phyloP scores from a whole-genome alignment of 23 tunicate species.

The Ciona savignyi region DNA sequence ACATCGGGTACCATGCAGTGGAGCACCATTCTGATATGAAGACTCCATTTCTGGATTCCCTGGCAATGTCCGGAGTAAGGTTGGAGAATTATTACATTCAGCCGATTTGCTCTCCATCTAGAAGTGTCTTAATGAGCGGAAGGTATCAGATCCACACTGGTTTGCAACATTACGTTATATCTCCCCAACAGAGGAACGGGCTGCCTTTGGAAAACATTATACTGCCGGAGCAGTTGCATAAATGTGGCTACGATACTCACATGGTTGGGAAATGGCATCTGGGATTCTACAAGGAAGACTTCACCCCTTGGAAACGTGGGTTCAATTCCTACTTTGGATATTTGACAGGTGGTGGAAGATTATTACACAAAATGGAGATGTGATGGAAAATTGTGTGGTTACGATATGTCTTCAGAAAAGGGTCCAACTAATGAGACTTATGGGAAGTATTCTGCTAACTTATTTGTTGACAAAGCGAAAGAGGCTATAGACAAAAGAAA shows the following conservation, averaged over 20 bases:
- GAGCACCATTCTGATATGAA: conserved; percentile 49
- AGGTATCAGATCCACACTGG: conserved; percentile 97
- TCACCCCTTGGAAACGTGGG: conserved; percentile 72
- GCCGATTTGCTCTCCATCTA: conserved; percentile 85
- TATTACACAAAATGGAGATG: conserved; percentile 59
- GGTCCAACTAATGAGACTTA: conserved; percentile 71
- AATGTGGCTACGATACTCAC: conserved; percentile 77
- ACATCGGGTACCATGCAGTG: conserved; percentile 76
- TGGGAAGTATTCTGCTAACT: conserved; percentile 68
- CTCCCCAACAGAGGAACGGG: conserved; percentile 55
- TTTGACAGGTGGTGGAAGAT: conserved; percentile 70
- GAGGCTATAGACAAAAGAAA: conserved; percentile 40
- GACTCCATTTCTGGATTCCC: conserved; percentile 67
- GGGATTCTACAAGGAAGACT: conserved; percentile 59
- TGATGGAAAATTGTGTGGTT: conserved; percentile 45
- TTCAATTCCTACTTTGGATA: conserved; percentile 73
- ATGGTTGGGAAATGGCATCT: conserved; percentile 93
- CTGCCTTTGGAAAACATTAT: conserved; percentile 59
- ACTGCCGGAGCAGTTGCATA: conserved; percentile 58
- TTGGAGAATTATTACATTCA: conserved; percentile 88
- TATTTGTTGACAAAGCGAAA: conserved; percentile 41
- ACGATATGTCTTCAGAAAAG: conserved; percentile 42
- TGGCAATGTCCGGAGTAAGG: conserved; percentile 50
- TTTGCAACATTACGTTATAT: conserved; percentile 59
- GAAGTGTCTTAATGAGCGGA: conserved; percentile 73